Base-by-base conservation (phyloP, 2,888 invertebrate genomes). In the Tipula unca region DNA sequence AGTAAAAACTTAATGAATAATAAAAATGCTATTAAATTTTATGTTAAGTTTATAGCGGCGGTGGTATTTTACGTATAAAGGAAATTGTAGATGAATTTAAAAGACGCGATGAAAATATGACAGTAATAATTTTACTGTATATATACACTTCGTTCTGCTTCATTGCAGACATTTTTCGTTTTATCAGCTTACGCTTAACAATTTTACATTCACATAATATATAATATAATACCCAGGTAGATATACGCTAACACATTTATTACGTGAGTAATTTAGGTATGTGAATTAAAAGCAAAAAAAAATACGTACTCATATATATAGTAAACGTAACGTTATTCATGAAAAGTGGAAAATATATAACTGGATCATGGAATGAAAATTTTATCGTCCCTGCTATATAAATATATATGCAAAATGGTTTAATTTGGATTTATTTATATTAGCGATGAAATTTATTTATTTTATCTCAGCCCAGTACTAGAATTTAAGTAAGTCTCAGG, bases 1-100 rank as follows among this genome's bases (percentile, higher is more conserved):
- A 69, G 69, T 69, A 69, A 69, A 69, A 69, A 69, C 69, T 69
- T 69, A 69, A 69, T 69, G 69, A 69, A 69, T 69, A 69, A 69
- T 69, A 69, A 69, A 69, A 69, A 69, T 69, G 69, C 69, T 69
- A 69, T 69, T 69, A 69, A 69, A 69, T 69, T 69, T 69, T 69
- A 69, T 69, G 69, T 69, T 69, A 69, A 69, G 69, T 69, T 69
- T 69, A 69, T 69, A 25, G 69, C 69, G 69, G 69, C 69, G 69
- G 69, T 69, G 69, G 69, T 69, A 69, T 69, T 25, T 69, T 69
- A 69, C 69, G 25, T 69, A 25, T 69, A 69, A 69, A 69, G 25
- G 69, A 69, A 69, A 69, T 69, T 69, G 69, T 69, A 69, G 69
- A 69, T 69, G 69, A 69, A 69, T 69, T 69, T 69, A 69, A 69